phyloP scores from a whole-genome alignment of 1,140 invertebrate species.

The Coelopa frigida region DNA sequence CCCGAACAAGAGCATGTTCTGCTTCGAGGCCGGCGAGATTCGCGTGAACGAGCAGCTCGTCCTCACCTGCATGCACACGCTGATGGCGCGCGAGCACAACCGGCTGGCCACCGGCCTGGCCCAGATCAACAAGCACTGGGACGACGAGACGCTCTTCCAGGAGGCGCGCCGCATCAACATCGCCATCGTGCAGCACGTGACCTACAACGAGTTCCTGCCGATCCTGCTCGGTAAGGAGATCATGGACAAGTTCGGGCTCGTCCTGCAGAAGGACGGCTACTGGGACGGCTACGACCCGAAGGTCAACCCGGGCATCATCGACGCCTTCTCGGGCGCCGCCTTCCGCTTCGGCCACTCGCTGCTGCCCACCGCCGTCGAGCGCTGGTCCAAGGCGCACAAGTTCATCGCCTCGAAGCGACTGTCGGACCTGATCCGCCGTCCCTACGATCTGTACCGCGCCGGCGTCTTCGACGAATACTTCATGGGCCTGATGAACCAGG shows the following conservation, averaged over 20 bases:
- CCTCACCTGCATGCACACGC: constrained; percentile 81
- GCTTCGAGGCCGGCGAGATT: constrained; percentile 89
- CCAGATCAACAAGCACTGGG: constrained; percentile 86
- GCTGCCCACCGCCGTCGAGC: constrained; percentile 77
- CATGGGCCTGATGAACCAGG: constrained; percentile 90
- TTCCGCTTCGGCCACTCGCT: constrained; percentile 87
- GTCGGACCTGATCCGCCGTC: constrained; percentile 80
- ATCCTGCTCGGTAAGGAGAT: constrained; percentile 88
- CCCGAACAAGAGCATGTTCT: constrained; percentile 80
- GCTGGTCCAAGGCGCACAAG: constrained; percentile 90
- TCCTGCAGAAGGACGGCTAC: constrained; percentile 77
- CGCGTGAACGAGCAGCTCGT: constrained; percentile 90
- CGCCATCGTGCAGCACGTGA: constrained; percentile 87
- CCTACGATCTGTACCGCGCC: constrained; percentile 83
- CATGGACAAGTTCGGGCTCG: constrained; percentile 83
- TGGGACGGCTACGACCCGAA: constrained; percentile 83
- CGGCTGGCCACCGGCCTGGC: constrained; percentile 68
- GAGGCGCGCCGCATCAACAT: constrained; percentile 83
- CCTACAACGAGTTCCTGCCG: constrained; percentile 90
- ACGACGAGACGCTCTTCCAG: constrained; percentile 90
- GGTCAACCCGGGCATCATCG: constrained; percentile 79
- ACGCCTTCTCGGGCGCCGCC: constrained; percentile 80
- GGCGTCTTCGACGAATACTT: constrained; percentile 87
- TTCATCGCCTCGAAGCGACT: constrained; percentile 85
- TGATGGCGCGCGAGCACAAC: constrained; percentile 86